These are phyloP conservation scores for Kryptolebias marmoratus DNA, from an alignment of 2,113 vertebrate species.

Conservation along the genomic window DNA sequence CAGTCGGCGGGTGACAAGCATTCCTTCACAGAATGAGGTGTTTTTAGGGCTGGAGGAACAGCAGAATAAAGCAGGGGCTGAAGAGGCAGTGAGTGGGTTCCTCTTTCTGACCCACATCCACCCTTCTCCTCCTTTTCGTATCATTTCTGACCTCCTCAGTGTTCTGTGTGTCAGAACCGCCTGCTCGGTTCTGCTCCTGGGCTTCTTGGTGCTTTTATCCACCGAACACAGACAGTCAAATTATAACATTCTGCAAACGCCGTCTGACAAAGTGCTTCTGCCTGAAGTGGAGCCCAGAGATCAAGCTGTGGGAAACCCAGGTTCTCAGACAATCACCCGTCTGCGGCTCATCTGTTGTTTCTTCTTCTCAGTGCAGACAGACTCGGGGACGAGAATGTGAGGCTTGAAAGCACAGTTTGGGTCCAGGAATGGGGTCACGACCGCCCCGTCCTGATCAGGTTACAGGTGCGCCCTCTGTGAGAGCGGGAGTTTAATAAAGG, in stretches of 20 bases:
- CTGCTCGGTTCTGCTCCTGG: neutral
- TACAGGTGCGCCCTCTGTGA: neutral
- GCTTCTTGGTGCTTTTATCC: neutral
- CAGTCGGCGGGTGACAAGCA: too few species aligned
- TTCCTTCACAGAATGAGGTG: too few species aligned
- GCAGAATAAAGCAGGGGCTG: too few species aligned
- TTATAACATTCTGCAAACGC: neutral
- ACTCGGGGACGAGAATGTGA: neutral
- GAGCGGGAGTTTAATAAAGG: neutral
- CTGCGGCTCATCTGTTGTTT: neutral
- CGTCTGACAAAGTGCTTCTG: neutral
- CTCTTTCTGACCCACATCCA: too few species aligned
- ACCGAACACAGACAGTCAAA: neutral
- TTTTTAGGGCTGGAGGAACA: too few species aligned
- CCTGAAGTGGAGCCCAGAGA: neutral
- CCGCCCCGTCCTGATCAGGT: neutral
- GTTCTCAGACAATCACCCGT: neutral
- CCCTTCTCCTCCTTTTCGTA: neutral
- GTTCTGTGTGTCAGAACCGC: neutral
- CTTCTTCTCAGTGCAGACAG: neutral
- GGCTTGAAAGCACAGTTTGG: slow-evolving; percentile 13
- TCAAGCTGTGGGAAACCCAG: neutral
- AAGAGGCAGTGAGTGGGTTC: too few species aligned
- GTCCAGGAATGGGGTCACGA: neutral
- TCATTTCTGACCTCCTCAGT: neutral